Percentiles rank a stretch among this genome's conserved stretches.
Evolutionary conservation across 2,888 invertebrate genomes (phyloP).

Genomic region (Choreutis nemorana): DNA sequence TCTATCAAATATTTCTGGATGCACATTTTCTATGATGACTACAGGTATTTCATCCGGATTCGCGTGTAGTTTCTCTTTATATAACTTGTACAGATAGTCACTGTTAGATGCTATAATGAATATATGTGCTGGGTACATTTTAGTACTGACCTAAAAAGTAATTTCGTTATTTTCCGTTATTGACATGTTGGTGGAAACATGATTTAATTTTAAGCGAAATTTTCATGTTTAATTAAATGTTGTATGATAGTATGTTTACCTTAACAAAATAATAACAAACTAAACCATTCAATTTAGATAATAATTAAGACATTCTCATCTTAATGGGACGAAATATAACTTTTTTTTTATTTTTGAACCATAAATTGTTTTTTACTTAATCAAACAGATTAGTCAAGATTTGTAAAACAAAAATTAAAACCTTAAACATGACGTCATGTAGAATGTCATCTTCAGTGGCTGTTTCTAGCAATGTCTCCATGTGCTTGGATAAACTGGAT

Average conservation of each 20-base stretch:
- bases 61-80: slow-evolving; percentile 33
- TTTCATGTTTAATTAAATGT: no score
- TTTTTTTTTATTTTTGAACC: no score
- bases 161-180: no score
- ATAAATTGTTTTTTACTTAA: no score
- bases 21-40: slow-evolving; percentile 59
- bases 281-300: no score
- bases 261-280: no score
- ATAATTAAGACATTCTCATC: no score
- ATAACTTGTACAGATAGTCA: slow-evolving; percentile 67
- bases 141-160: slow-evolving; percentile 64
- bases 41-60: slow-evolving; percentile 31
- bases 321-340: neutral
- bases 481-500: slow-evolving; percentile 51
- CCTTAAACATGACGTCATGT: slow-evolving; percentile 77
- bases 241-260: no score
- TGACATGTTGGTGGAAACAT: no score
- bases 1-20: slow-evolving; percentile 74
- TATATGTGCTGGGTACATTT: slow-evolving; percentile 74
- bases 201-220: no score
- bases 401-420: slow-evolving; percentile 18
- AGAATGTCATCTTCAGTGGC: slow-evolving; percentile 71
- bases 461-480: slow-evolving; percentile 68
- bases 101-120: slow-evolving; percentile 74
- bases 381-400: no score